Conservation (phyloP, 2,888 invertebrate genomes). For the Eupithecia vulgata region DNA sequence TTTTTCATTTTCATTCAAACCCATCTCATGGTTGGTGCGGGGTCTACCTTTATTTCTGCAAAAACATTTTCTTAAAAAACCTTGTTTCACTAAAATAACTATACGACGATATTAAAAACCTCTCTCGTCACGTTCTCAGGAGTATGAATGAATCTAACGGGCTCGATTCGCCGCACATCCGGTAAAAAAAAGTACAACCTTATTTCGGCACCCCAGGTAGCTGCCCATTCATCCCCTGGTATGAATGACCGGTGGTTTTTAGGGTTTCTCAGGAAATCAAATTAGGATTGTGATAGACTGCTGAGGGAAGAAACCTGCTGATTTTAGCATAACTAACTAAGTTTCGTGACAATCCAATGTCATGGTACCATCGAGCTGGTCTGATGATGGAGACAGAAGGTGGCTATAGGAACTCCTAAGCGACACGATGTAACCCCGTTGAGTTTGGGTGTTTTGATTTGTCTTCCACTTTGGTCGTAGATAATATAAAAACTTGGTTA, state of each 20-base stretch:
- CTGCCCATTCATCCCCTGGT: constrained; percentile 65
- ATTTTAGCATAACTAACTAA: too few species aligned
- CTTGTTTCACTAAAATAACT: not conserved
- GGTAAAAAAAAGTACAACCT: constrained; percentile 65
- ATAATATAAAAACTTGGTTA: too few species aligned
- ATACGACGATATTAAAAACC: constrained; percentile 7
- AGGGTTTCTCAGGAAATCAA: constrained; percentile 39
- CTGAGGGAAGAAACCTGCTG: too few species aligned
- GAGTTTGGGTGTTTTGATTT: too few species aligned
- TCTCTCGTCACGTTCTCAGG: constrained; percentile 45
- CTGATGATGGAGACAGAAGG: too few species aligned
- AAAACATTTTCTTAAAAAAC: not conserved
- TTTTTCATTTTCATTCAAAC: too few species aligned
- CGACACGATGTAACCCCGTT: too few species aligned
- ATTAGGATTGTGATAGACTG: not conserved
- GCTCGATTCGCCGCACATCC: constrained; percentile 70
- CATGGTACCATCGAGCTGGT: too few species aligned
- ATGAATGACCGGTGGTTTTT: constrained; percentile 70
- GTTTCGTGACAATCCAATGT: too few species aligned
- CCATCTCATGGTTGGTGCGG: not conserved
- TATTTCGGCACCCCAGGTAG: constrained; percentile 70
- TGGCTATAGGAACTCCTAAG: too few species aligned
- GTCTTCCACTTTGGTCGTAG: too few species aligned
- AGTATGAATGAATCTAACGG: constrained; percentile 69
- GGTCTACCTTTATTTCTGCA: not conserved